Conservation (phyloP, 2,113 vertebrate species). For the Physeter macrocephalus region DNA sequence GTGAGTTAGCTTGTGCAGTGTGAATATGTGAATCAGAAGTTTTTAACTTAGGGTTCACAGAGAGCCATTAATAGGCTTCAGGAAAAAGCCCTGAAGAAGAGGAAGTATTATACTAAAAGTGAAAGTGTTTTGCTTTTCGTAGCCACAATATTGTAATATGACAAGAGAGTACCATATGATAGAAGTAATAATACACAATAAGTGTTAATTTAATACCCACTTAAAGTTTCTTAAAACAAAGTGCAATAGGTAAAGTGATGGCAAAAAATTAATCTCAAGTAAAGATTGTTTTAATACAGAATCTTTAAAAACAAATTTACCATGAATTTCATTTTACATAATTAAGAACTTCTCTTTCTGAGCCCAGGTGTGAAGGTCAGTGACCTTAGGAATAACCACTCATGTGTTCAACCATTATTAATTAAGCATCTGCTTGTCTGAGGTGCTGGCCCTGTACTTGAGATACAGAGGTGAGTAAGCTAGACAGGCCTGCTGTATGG, state of each 20-base stretch:
- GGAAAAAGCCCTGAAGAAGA: conserved; percentile 16
- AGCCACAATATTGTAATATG: neutral
- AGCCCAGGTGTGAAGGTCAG: neutral
- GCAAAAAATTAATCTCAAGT: neutral
- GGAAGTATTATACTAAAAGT: conserved; percentile 37
- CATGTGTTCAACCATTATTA: neutral
- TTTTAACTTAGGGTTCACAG: neutral
- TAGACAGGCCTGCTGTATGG: neutral
- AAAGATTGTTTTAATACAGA: neutral
- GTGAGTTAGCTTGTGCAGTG: neutral
- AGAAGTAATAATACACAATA: neutral
- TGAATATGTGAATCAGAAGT: neutral
- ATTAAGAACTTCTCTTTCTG: neutral
- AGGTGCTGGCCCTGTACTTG: neutral
- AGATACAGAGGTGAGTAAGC: neutral
- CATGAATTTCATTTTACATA: neutral
- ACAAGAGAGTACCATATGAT: neutral
- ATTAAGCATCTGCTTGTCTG: neutral
- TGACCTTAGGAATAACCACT: neutral
- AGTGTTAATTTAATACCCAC: neutral
- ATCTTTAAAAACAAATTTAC: neutral
- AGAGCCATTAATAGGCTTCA: neutral
- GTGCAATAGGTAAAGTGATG: neutral
- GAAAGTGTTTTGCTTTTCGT: conserved; percentile 27
- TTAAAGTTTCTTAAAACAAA: conserved; percentile 34